phyloP scores from a whole-genome alignment of 1,140 invertebrate genomes.

The Phocides pigmalion region DNA sequence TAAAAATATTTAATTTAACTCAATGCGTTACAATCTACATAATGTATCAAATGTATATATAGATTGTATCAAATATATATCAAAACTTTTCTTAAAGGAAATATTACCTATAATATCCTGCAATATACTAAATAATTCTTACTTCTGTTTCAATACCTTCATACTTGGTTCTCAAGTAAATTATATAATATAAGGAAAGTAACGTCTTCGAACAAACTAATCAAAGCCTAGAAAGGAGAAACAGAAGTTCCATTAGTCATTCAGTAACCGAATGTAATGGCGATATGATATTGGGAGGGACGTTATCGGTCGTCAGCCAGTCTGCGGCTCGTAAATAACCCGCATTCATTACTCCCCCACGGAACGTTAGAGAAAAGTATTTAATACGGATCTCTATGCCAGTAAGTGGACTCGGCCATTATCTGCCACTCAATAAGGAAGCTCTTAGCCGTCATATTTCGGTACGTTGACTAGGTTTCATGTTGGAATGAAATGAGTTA shows the following conservation, averaged over 20 bases:
- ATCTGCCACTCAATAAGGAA: conserved; percentile 36
- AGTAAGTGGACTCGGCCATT: conserved; percentile 50
- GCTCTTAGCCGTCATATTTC: conserved; percentile 34
- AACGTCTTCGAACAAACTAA: conserved; percentile 9
- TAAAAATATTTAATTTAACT: too few relatives aligned
- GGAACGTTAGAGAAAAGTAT: conserved; percentile 65
- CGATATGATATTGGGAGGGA: conserved; percentile 73
- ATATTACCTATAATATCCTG: too few relatives aligned
- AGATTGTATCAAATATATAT: too few relatives aligned
- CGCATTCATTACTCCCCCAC: conserved; percentile 68
- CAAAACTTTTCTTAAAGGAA: too few relatives aligned
- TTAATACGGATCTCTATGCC: conserved; percentile 62
- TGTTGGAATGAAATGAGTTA: not conserved
- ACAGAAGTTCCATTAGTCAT: conserved; percentile 53
- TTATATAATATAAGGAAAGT: not conserved
- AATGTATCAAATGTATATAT: too few relatives aligned
- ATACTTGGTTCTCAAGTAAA: not conserved
- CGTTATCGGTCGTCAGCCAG: conserved; percentile 71
- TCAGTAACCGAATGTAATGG: conserved; percentile 71
- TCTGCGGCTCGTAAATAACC: conserved; percentile 72
- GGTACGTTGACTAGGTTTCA: conserved; percentile 18
- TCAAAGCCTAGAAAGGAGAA: conserved; percentile 24
- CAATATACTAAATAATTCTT: too few relatives aligned
- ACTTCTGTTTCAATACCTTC: too few relatives aligned
- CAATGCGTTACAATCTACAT: too few relatives aligned